These are phyloP conservation scores for Pogonophryne albipinna DNA, from an alignment of 2,797 vertebrate species.

Conservation along the genomic window DNA sequence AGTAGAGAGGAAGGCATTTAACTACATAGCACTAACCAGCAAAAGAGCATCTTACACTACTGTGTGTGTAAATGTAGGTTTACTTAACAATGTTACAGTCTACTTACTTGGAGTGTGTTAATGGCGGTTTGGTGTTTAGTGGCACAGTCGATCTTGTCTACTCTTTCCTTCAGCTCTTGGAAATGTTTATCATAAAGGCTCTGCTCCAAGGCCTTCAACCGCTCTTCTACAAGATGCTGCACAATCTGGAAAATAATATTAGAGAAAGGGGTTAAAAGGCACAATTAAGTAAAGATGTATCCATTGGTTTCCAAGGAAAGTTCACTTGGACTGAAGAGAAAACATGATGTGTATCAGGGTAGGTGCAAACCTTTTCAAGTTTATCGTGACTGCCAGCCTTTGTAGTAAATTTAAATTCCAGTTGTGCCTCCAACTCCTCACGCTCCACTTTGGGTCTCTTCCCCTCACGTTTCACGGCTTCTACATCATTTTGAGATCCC, in stretches of 20 bases:
- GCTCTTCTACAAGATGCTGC: constrained; percentile 93
- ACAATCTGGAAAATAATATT: constrained; percentile 85
- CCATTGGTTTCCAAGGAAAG: background rate
- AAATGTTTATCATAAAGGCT: constrained; percentile 91
- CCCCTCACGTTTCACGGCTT: constrained; percentile 72
- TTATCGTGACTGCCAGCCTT: constrained; percentile 88
- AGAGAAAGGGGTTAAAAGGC: background rate
- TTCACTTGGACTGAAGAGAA: background rate
- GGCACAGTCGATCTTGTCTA: constrained; percentile 93
- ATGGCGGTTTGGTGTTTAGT: constrained; percentile 91
- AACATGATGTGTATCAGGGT: too few relatives aligned
- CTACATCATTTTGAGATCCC: constrained; percentile 68
- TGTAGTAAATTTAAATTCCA: constrained; percentile 95
- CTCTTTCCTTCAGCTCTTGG: constrained; percentile 91
- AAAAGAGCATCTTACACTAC: background rate
- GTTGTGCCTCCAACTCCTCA: constrained; percentile 92
- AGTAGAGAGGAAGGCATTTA: background rate
- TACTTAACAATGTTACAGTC: background rate
- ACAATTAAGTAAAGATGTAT: background rate
- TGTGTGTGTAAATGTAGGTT: background rate
- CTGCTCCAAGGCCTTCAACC: constrained; percentile 88
- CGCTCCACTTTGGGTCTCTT: constrained; percentile 86
- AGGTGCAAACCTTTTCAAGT: constrained; percentile 88
- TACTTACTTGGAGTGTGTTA: constrained; percentile 82
- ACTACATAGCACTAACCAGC: background rate